Evolutionary conservation across 2,888 invertebrate species (phyloP).

Genomic region (Diplazon laetatorius): DNA sequence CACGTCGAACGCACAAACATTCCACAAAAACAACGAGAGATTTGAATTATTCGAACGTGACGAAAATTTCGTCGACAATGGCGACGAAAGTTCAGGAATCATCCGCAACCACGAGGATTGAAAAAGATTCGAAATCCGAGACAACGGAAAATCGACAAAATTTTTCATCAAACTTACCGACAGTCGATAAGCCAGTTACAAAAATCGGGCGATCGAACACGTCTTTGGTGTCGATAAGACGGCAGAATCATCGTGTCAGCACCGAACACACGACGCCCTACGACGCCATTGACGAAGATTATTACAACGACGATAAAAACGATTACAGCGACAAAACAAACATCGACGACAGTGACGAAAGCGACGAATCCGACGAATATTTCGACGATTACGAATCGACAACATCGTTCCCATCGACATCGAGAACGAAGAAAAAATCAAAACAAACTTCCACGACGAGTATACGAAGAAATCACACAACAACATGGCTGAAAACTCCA

Average conservation of each 20-base stretch:
- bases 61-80: not conserved
- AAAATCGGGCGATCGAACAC: conserved; percentile 29
- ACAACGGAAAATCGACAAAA: not conserved
- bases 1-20: conserved; percentile 11
- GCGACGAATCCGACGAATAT: conserved; percentile 2
- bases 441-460: not conserved
- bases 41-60: conserved; percentile 6
- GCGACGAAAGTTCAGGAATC: conserved; percentile 1
- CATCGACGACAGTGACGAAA: not conserved
- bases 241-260: conserved; percentile 13
- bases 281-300: conserved; percentile 56
- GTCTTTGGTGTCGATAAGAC: conserved; percentile 1
- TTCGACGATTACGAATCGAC: conserved; percentile 38
- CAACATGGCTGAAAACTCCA: not conserved
- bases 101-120: not conserved
- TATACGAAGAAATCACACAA: not conserved
- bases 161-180: conserved; percentile 4
- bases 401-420: not conserved
- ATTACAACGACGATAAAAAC: conserved; percentile 51
- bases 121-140: not conserved
- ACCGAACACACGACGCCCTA: conserved; percentile 44
- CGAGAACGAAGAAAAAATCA: conserved; percentile 19
- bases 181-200: not conserved
- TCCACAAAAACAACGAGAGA: conserved; percentile 26
- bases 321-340: conserved; percentile 3